A percentile compares a stretch with the other conserved stretches of the same genome.
Conservation (phyloP, 2,113 vertebrate species). For the Ramphastos sulfuratus region DNA sequence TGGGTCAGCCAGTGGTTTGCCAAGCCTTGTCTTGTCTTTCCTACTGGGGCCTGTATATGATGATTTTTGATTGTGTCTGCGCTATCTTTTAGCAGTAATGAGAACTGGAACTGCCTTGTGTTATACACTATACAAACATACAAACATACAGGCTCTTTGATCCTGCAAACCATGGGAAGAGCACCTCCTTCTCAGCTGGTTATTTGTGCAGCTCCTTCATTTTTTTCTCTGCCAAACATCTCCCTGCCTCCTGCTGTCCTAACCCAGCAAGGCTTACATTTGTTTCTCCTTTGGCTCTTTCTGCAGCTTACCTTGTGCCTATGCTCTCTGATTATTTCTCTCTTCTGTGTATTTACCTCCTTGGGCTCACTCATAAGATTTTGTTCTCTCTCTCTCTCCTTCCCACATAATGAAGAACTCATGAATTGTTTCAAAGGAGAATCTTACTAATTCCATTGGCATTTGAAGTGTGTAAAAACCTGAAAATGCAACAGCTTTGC, state of each 20-base stretch:
- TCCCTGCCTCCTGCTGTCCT: background rate
- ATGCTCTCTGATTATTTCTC: background rate
- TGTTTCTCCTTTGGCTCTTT: background rate
- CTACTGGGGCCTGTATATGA: background rate
- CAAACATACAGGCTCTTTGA: background rate
- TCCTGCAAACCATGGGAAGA: background rate
- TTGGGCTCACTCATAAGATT: background rate
- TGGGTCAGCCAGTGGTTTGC: conserved; percentile 35
- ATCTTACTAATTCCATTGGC: background rate
- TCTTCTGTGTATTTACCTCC: background rate
- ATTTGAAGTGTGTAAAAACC: background rate
- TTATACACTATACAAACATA: background rate
- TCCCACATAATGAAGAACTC: background rate
- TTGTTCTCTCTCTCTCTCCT: background rate
- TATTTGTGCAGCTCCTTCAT: background rate
- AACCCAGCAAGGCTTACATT: background rate
- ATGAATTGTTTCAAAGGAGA: background rate
- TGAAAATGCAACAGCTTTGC: background rate
- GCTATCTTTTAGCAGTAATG: background rate
- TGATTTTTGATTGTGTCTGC: background rate
- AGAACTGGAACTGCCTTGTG: background rate
- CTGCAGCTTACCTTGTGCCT: background rate
- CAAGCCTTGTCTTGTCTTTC: background rate
- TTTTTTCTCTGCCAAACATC: background rate
- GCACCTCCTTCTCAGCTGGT: background rate